Conservation (phyloP, 1,140 invertebrate species). For the Apis dorsata region DNA sequence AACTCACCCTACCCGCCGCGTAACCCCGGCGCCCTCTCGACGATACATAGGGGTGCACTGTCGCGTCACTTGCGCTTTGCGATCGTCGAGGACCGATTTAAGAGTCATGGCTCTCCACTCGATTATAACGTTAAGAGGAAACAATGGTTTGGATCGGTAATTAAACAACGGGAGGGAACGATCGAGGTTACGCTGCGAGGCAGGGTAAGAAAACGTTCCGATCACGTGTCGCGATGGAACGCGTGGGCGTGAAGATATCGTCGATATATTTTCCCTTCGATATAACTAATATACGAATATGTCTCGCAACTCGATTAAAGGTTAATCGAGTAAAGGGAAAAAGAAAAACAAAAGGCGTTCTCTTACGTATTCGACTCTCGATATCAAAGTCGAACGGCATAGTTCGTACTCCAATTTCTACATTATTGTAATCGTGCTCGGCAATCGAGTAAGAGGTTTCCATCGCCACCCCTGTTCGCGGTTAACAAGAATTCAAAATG, state of each 20-base stretch:
- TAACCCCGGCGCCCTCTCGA: slow-evolving; percentile 47
- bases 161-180: slow-evolving; percentile 40
- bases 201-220: background rate
- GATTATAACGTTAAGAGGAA: slow-evolving; percentile 60
- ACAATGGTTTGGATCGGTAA: slow-evolving; percentile 53
- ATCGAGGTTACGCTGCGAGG: background rate
- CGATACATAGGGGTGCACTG: slow-evolving; percentile 61
- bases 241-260: too few species aligned
- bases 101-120: slow-evolving; percentile 54
- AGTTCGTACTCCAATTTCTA: slow-evolving; percentile 6
- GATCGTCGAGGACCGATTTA: slow-evolving; percentile 53
- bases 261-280: background rate
- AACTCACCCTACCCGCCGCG: slow-evolving; percentile 36
- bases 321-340: too few species aligned
- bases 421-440: background rate
- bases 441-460: background rate
- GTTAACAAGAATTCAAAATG: slow-evolving; percentile 44
- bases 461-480: background rate
- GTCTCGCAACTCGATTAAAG: background rate
- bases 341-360: background rate
- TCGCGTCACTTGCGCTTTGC: slow-evolving; percentile 55
- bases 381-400: background rate
- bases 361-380: background rate
- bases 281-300: too few species aligned
- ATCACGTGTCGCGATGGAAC: background rate